phyloP scores from a whole-genome alignment of 2,113 vertebrate species.

The Coptodon bakossiorum region DNA sequence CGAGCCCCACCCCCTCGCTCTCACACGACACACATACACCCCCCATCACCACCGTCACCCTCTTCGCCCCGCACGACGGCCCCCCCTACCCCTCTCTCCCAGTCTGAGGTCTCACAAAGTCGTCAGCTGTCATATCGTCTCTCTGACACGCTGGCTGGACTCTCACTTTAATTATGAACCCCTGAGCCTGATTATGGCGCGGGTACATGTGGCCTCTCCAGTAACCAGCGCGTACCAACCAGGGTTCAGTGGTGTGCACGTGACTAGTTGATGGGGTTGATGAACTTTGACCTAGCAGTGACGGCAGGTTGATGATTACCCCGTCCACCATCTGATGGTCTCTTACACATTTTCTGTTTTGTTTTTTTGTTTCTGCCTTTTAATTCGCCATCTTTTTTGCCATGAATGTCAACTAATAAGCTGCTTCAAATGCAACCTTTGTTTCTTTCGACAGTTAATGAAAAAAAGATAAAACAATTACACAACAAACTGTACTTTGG shows the following conservation, averaged over 20 bases:
- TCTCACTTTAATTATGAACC: slow-evolving; percentile 62
- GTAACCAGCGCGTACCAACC: background rate
- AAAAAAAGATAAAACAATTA: background rate
- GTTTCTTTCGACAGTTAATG: background rate
- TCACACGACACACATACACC: background rate
- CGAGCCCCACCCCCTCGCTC: background rate
- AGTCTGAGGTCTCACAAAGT: slow-evolving; percentile 46
- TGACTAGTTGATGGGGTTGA: background rate
- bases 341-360: background rate
- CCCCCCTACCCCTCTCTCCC: background rate
- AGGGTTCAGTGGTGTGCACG: background rate
- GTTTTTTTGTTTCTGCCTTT: background rate
- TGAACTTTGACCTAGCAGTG: slow-evolving; percentile 10
- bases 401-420: background rate
- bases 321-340: background rate
- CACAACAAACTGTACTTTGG: background rate
- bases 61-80: background rate
- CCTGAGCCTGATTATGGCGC: slow-evolving; percentile 13
- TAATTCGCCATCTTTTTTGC: fast-evolving
- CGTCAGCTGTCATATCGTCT: slow-evolving; percentile 57
- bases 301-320: background rate
- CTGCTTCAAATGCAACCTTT: background rate
- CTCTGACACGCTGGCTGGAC: slow-evolving; percentile 46
- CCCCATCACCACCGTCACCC: background rate
- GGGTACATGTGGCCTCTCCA: background rate